phyloP scores from a whole-genome alignment of 2,888 invertebrate species.

The Meloe dianella region DNA sequence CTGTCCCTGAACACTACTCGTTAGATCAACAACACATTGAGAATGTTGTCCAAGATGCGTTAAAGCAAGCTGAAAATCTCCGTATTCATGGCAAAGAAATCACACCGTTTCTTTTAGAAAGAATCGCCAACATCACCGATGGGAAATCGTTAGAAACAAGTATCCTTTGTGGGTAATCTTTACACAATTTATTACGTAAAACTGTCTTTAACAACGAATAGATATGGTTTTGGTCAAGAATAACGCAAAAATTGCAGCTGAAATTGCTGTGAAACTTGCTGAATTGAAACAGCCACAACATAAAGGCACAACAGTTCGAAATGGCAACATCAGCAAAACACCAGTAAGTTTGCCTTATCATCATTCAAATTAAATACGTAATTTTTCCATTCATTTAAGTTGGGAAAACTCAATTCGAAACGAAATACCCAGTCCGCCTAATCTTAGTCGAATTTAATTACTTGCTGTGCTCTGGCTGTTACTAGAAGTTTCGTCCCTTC shows the following conservation, averaged over 20 bases:
- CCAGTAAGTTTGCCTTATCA: slow-evolving; percentile 33
- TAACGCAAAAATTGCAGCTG: slow-evolving; percentile 84
- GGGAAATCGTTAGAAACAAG: slow-evolving; percentile 86
- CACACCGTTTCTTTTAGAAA: slow-evolving; percentile 87
- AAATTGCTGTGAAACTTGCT: slow-evolving; percentile 74
- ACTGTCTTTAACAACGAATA: slow-evolving; percentile 51
- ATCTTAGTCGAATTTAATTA: slow-evolving; percentile 14
- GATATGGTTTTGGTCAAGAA: slow-evolving; percentile 92
- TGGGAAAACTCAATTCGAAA: background rate
- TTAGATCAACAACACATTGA: slow-evolving; percentile 69
- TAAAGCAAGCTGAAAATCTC: slow-evolving; percentile 65
- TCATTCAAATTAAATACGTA: background rate
- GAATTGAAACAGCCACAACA: slow-evolving; percentile 47
- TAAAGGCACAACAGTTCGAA: slow-evolving; percentile 17
- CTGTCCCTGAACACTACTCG: slow-evolving; percentile 78
- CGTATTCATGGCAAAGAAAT: slow-evolving; percentile 83
- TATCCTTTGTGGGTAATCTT: slow-evolving; percentile 66
- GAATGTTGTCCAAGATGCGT: slow-evolving; percentile 72
- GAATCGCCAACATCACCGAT: slow-evolving; percentile 78
- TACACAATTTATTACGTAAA: background rate
- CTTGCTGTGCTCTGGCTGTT: slow-evolving; percentile 2
- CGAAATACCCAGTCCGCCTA: background rate
- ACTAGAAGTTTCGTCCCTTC: background rate
- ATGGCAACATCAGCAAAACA: slow-evolving; percentile 20
- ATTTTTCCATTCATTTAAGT: background rate